These are phyloP conservation scores for Stegodyphus mimosarum DNA, from an alignment of 1,140 invertebrate species.

Conservation along the genomic window DNA sequence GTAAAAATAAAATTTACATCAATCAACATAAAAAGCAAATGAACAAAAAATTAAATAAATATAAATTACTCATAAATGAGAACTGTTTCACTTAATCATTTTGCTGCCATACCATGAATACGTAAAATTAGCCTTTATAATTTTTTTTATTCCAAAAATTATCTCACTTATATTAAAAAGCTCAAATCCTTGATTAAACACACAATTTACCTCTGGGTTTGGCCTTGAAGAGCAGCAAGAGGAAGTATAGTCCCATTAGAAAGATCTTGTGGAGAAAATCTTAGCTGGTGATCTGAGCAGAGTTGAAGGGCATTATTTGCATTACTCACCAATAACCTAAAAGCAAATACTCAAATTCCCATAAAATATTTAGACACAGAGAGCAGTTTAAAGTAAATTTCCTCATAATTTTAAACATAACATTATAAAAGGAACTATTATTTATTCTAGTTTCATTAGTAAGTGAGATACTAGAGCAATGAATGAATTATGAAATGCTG, in stretches of 20 bases:
- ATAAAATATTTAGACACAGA: neutral
- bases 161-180: neutral
- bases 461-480: no score
- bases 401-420: neutral
- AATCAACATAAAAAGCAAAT: neutral
- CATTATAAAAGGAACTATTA: conserved; percentile 2
- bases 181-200: neutral
- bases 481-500: no score
- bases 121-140: neutral
- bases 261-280: conserved; percentile 63
- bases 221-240: conserved; percentile 66
- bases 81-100: neutral
- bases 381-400: no score
- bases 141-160: neutral
- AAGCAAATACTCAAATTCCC: conserved; percentile 4
- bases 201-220: conserved; percentile 64
- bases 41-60: neutral
- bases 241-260: conserved; percentile 64
- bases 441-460: neutral
- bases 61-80: neutral
- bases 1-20: neutral
- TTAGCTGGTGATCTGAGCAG: conserved; percentile 68
- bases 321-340: conserved; percentile 67
- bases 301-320: conserved; percentile 66
- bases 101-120: neutral